Conservation (phyloP, 2,113 vertebrate species). For the Ibidorhyncha struthersii region DNA sequence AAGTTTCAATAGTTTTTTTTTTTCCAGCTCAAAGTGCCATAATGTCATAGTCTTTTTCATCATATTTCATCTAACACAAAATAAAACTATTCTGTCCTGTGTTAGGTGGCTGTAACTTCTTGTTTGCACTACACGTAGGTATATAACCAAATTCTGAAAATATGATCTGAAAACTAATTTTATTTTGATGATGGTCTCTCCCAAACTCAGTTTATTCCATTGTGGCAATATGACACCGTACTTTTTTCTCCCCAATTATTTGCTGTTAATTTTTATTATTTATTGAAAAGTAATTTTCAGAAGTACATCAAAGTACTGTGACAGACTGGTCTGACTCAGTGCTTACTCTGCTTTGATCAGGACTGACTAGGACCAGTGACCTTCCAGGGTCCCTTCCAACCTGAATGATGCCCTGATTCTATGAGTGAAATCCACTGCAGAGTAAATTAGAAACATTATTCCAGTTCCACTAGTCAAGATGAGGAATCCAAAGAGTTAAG, state of each 20-base stretch:
- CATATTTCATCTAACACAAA: background rate
- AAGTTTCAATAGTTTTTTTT: background rate
- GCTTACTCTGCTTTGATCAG: background rate
- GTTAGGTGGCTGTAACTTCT: background rate
- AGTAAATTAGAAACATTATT: background rate
- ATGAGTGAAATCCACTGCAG: background rate
- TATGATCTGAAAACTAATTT: background rate
- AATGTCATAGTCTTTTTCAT: background rate
- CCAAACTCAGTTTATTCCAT: background rate
- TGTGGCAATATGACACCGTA: background rate
- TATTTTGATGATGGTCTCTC: background rate
- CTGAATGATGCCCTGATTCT: background rate
- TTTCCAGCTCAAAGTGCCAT: background rate
- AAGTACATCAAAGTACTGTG: background rate
- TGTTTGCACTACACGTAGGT: background rate
- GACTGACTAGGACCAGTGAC: background rate
- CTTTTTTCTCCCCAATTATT: accelerated
- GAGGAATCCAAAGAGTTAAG: background rate
- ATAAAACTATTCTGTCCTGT: background rate
- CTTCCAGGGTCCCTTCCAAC: background rate
- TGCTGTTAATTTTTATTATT: background rate
- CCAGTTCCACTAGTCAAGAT: background rate
- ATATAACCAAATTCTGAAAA: background rate
- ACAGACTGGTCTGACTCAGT: background rate
- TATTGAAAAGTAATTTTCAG: background rate